Base-by-base conservation (phyloP, 2,888 invertebrate genomes). In the Rhamnusium bicolor region DNA sequence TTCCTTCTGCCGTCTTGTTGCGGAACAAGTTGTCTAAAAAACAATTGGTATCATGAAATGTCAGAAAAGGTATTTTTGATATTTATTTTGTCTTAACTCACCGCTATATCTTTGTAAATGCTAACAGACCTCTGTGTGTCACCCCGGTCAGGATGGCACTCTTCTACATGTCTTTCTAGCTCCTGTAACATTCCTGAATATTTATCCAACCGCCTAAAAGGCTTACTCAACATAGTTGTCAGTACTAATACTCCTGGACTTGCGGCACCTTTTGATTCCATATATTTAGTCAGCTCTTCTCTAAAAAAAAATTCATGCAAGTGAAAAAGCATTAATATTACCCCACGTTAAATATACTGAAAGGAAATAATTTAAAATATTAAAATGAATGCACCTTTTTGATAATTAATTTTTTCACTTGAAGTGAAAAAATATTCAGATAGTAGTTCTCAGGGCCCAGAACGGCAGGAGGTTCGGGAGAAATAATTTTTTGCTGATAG, bases 111-210 rank as follows among this genome's bases (percentile, higher is more conserved):
- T 87, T 97, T 96, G 87, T 96, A 99, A 46, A 99, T 96, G 79
- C 94, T 94, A 76, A 97, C 95, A 53, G 98, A 97, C 78, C 99
- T 91, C 88, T 99, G 98, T 0, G 98, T 96, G 86, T 99, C 98
- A 0, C 99, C 99, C 79, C 98, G 91, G 88, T 99, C 99, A 0
- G 95, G 93, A 88, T 99, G 98, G 79, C 94, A 95, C 87, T 98
- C 98, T 87, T 98, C 98, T 68, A 98, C 95, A 86, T 98, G 98
- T 73, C 98, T 90, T 81, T 98, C 98, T 74, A 99, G 89, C 87
- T 99, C 99, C 87, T 98, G 98, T 63, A 99, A 89, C 92, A 96
- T 94, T 2, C 95, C 94, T 0, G 97, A 95, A 89, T 99, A 99
- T 87, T 97, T 98, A 84, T 98, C 98, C 72, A 99, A 90, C 54